Conservation (phyloP, 2,888 invertebrate genomes). For the Ophioninae sp. region DNA sequence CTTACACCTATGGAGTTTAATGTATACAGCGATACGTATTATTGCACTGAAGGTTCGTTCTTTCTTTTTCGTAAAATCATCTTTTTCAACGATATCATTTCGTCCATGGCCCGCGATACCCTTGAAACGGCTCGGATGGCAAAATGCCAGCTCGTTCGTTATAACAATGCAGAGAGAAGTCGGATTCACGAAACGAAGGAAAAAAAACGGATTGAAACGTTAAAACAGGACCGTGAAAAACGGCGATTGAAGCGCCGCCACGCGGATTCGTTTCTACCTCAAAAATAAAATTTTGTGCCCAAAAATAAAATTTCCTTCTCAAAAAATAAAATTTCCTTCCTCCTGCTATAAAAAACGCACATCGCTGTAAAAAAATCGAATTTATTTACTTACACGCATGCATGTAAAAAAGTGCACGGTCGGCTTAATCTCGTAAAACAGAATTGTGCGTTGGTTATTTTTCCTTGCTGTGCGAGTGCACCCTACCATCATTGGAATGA, state of each 20-base stretch:
- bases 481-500: neutral
- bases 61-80: neutral
- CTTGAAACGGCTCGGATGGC: slow-evolving; percentile 15
- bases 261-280: neutral
- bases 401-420: neutral
- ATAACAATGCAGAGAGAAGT: slow-evolving; percentile 24
- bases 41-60: slow-evolving; percentile 32
- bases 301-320: neutral
- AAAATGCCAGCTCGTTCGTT: slow-evolving; percentile 37
- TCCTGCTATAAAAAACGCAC: neutral
- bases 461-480: neutral
- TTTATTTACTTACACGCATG: neutral
- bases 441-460: neutral
- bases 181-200: neutral
- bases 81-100: neutral
- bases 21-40: slow-evolving; percentile 34
- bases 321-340: neutral
- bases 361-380: neutral
- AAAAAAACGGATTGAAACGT: neutral
- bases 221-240: neutral
- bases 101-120: slow-evolving; percentile 1
- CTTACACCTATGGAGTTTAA: slow-evolving; percentile 1
- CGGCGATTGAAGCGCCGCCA: neutral
- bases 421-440: neutral
- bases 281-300: neutral